Conservation (phyloP, 2,113 vertebrate species). For the Antidorcas marsupialis region DNA sequence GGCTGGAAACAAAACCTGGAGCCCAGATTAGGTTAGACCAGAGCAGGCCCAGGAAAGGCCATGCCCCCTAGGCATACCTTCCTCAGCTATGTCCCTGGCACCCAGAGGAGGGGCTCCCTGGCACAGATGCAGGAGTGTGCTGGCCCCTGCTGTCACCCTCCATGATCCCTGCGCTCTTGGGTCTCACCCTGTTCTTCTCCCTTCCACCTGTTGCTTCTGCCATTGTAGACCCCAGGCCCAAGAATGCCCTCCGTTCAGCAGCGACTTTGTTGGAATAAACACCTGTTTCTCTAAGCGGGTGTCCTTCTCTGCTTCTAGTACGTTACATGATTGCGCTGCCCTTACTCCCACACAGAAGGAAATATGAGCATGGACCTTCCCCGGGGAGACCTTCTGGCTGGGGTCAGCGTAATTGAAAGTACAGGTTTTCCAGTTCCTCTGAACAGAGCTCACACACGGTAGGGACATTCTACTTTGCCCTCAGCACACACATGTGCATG, state of each 20-base stretch:
- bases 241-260: background rate
- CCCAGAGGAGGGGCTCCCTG: background rate
- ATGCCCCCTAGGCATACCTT: background rate
- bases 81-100: background rate
- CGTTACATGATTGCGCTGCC: background rate
- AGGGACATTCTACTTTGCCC: background rate
- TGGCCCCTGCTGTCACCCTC: background rate
- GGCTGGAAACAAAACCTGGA: background rate
- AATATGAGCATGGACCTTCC: background rate
- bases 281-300: background rate
- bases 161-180: background rate
- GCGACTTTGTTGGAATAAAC: constrained; percentile 46
- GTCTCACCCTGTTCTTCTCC: background rate
- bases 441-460: background rate
- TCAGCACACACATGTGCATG: accelerated
- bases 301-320: background rate
- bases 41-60: background rate
- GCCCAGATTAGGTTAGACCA: background rate
- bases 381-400: background rate
- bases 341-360: background rate
- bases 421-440: background rate
- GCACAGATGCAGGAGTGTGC: background rate
- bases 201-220: background rate
- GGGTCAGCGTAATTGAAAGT: background rate
- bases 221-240: background rate